Evolutionary conservation across 2,113 vertebrate species (phyloP).

Genomic region (Paramisgurnus dabryanus): DNA sequence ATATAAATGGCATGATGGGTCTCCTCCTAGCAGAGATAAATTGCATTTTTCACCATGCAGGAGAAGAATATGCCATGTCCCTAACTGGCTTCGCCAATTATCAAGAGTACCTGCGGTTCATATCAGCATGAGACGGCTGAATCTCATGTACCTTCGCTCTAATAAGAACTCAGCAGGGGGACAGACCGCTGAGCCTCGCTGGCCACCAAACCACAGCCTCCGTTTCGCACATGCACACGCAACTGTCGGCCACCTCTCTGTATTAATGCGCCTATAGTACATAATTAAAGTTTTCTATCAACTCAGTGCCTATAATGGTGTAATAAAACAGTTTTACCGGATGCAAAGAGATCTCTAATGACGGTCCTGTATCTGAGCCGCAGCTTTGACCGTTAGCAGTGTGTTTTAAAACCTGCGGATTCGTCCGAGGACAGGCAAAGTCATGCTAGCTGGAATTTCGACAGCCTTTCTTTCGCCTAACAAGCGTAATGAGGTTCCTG

Average conservation of each 20-base stretch:
- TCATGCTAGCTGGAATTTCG: background rate
- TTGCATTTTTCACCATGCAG: constrained; percentile 36
- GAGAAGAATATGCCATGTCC: constrained; percentile 35
- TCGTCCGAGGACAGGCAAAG: background rate
- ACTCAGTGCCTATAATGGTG: constrained; percentile 28
- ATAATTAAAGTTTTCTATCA: constrained; percentile 45
- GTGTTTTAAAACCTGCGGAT: background rate
- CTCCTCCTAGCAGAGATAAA: constrained; percentile 8
- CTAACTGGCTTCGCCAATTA: constrained; percentile 46
- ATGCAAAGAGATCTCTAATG: background rate
- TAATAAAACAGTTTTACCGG: background rate
- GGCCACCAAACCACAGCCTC: constrained; percentile 37
- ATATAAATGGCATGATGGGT: background rate
- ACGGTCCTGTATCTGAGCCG: background rate
- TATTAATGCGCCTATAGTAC: constrained; percentile 1
- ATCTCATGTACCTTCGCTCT: constrained; percentile 49
- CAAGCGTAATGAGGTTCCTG: background rate
- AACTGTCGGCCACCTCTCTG: background rate
- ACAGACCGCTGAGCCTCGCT: constrained; percentile 12
- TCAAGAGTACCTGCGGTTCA: constrained; percentile 39
- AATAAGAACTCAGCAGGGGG: constrained; percentile 48
- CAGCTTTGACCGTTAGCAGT: background rate
- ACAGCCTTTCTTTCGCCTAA: background rate
- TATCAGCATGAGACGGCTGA: constrained; percentile 30
- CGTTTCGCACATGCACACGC: constrained; percentile 1